phyloP scores from a whole-genome alignment of 2,797 vertebrate genomes.

The Miichthys miiuy region DNA sequence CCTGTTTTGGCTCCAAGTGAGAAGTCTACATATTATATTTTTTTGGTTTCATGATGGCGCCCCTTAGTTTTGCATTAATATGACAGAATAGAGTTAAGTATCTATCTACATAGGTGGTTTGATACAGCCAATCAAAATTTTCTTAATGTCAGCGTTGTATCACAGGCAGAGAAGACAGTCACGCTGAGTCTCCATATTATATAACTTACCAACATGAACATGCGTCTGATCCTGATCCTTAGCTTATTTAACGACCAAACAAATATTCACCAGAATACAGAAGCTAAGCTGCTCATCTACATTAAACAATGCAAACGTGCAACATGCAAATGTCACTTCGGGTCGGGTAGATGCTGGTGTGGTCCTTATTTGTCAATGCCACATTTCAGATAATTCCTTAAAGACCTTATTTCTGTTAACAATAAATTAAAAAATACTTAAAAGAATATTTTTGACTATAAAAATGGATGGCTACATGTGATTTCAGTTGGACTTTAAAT shows the following conservation, averaged over 20 bases:
- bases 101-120: background rate
- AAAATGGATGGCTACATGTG: background rate
- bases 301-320: background rate
- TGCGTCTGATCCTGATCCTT: background rate
- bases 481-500: constrained; percentile 16
- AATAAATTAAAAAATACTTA: background rate
- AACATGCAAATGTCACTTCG: background rate
- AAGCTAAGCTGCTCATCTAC: background rate
- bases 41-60: background rate
- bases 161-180: background rate
- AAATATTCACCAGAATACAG: background rate
- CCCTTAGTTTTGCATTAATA: background rate
- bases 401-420: background rate
- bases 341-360: background rate
- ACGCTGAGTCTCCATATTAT: background rate
- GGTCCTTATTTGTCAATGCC: background rate
- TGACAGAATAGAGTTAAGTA: background rate
- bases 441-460: background rate
- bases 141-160: background rate
- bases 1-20: background rate
- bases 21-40: background rate
- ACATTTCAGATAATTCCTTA: background rate
- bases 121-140: background rate
- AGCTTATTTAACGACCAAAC: background rate
- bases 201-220: background rate